phyloP scores from a whole-genome alignment of 2,113 vertebrate genomes.

The Peromyscus leucopus region DNA sequence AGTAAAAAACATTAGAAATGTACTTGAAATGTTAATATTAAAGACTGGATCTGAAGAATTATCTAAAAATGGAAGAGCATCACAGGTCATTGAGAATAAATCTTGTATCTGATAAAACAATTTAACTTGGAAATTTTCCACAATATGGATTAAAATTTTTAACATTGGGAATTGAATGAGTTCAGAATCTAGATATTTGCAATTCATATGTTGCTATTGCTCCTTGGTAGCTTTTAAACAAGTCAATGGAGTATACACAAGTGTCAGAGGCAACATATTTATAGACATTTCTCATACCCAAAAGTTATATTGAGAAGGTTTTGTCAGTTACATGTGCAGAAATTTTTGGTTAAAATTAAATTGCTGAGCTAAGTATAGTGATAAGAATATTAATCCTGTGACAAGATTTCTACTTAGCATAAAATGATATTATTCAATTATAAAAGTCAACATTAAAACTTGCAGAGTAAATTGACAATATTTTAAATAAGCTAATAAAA shows the following conservation, averaged over 20 bases:
- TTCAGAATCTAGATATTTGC: not conserved
- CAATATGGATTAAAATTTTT: not conserved
- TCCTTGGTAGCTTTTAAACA: not conserved
- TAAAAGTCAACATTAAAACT: slow-evolving; percentile 4
- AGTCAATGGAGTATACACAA: not conserved
- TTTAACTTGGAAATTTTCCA: slow-evolving; percentile 10
- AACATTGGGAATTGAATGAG: slow-evolving; percentile 1
- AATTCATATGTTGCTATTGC: not conserved
- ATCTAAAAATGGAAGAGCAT: not conserved
- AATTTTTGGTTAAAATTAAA: not conserved
- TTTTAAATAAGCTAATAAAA: slow-evolving; percentile 37
- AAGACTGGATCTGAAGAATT: slow-evolving; percentile 26
- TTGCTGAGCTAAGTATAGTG: not conserved
- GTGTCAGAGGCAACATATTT: not conserved
- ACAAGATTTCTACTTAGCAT: not conserved
- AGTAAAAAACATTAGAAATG: slow-evolving; percentile 14
- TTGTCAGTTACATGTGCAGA: not conserved
- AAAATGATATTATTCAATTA: not conserved
- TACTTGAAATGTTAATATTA: slow-evolving; percentile 41
- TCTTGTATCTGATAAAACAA: not conserved
- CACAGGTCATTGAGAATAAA: slow-evolving; percentile 20
- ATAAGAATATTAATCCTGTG: not conserved
- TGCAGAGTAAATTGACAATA: not conserved
- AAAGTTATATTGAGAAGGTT: not conserved
- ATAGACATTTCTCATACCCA: not conserved